These are phyloP conservation scores for Sphenopsis melanotis DNA, from an alignment of 2,797 vertebrate genomes.

Conservation along the genomic window DNA sequence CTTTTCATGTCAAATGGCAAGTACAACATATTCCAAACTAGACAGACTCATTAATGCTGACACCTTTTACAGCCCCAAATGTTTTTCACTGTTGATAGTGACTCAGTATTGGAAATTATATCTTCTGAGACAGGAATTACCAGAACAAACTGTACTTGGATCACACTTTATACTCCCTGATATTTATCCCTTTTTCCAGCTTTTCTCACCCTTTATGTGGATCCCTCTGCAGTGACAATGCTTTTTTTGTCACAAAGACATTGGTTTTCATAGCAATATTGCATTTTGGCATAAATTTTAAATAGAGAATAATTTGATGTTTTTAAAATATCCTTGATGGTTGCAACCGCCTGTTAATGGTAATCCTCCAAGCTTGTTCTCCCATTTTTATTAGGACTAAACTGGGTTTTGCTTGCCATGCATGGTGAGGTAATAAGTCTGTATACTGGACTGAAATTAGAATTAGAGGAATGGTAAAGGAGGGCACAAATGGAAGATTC, in stretches of 20 bases:
- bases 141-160: neutral
- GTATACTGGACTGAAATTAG: neutral
- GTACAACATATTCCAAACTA: neutral
- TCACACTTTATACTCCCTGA: neutral
- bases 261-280: neutral
- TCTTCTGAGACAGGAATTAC: neutral
- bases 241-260: neutral
- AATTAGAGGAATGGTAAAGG: neutral
- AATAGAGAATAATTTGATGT: neutral
- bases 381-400: neutral
- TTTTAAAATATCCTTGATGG: neutral
- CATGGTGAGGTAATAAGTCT: neutral
- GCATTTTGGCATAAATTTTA: neutral
- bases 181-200: neutral
- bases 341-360: neutral
- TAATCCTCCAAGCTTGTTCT: neutral
- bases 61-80: neutral
- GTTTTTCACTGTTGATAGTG: neutral
- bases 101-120: neutral
- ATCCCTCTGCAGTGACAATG: neutral
- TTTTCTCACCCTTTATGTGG: neutral
- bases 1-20: neutral
- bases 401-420: accelerated
- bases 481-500: neutral
- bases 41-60: neutral